Percentiles rank a stretch among this genome's conserved stretches.
Evolutionary conservation across 2,113 vertebrate genomes (phyloP).

Genomic region (Phalacrocorax brasilianus): DNA sequence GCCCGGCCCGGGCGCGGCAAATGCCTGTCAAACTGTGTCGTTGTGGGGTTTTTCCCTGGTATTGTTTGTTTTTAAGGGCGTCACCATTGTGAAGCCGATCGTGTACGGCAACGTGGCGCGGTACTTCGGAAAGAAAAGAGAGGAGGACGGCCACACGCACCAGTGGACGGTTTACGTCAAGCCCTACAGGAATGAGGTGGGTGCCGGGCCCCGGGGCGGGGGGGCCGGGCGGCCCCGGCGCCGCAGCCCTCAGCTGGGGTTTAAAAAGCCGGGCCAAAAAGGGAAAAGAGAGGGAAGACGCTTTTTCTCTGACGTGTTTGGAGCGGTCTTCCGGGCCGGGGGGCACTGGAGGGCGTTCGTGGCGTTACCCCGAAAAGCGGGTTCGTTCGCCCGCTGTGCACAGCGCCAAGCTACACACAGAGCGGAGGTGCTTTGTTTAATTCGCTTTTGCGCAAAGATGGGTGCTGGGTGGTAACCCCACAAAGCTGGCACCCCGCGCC

Average conservation of each 20-base stretch:
- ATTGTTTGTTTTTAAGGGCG: constrained; percentile 75
- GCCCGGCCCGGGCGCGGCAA: not conserved
- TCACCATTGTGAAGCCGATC: constrained; percentile 96
- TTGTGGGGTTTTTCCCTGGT: not conserved
- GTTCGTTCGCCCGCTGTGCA: no score
- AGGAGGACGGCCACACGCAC: constrained; percentile 96
- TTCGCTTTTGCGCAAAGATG: no score
- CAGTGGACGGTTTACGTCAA: constrained; percentile 99
- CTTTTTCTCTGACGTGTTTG: not conserved
- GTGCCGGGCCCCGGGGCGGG: no score
- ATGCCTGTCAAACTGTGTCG: no score
- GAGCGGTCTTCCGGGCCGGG: not conserved
- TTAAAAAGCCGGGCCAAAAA: not conserved
- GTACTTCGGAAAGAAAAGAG: constrained; percentile 97
- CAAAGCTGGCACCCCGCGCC: no score
- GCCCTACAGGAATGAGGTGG: constrained; percentile 94
- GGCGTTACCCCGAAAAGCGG: no score
- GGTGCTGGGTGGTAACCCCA: no score
- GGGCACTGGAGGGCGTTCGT: rapidly evolving
- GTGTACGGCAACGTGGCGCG: constrained; percentile 97
- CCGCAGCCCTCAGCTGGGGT: no score
- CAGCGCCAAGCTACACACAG: no score
- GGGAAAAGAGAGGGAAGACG: not conserved
- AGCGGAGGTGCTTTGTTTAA: no score
- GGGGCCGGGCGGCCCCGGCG: no score